A percentile compares a stretch with the other conserved stretches of the same genome.
These are phyloP conservation scores for Orthonevra nobilis DNA, from an alignment of 2,888 invertebrate species.

Conservation along the genomic window DNA sequence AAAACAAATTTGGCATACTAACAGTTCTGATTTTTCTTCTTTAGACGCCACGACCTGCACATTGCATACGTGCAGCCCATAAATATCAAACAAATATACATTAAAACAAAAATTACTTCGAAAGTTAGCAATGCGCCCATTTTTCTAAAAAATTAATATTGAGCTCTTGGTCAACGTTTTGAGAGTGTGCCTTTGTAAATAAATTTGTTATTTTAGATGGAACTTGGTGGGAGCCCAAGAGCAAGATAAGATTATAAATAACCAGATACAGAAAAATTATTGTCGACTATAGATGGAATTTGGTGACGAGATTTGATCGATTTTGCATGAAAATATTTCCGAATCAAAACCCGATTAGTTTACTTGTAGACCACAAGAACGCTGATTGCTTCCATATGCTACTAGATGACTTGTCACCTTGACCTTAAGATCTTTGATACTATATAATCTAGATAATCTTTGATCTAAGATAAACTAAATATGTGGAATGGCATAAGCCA, in stretches of 20 bases:
- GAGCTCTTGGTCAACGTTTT: neutral
- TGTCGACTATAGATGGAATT: too few species aligned
- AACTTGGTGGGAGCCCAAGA: neutral
- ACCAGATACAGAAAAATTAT: neutral
- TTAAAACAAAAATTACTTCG: neutral
- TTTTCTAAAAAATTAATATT: neutral
- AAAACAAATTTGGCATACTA: too few species aligned
- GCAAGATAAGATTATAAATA: neutral
- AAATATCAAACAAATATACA: neutral
- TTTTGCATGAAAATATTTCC: too few species aligned
- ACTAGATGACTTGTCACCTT: too few species aligned
- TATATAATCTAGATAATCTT: too few species aligned
- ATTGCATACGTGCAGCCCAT: neutral
- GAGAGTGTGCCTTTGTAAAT: neutral
- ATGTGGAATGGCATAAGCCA: too few species aligned
- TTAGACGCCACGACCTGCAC: neutral
- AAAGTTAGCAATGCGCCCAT: neutral
- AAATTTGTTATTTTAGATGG: neutral
- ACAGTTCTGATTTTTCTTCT: neutral
- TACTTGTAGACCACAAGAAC: too few species aligned
- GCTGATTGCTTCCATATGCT: too few species aligned
- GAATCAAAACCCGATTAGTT: too few species aligned
- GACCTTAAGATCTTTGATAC: too few species aligned
- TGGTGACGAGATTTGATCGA: too few species aligned
- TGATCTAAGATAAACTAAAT: too few species aligned